Evolutionary conservation across 1,140 invertebrate genomes (phyloP).

Genomic region (Drosophila repletoides): DNA sequence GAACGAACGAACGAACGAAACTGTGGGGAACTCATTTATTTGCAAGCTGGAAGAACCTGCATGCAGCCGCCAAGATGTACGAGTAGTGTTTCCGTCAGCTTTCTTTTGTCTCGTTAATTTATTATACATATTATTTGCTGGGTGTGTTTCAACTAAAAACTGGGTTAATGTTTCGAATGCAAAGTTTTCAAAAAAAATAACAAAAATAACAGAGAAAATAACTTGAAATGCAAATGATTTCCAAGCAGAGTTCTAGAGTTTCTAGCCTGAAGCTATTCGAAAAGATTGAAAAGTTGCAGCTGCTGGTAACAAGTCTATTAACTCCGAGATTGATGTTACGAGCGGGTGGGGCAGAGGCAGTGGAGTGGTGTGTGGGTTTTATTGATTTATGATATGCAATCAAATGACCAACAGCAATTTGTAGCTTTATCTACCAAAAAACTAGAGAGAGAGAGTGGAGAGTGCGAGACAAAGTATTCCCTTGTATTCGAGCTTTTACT

Average conservation of each 20-base stretch:
- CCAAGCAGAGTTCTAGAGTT: neutral
- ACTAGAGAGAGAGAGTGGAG: no score
- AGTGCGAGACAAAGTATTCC: neutral
- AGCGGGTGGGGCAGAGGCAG: neutral
- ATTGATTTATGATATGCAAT: conserved; percentile 34
- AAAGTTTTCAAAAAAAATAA: conserved; percentile 39
- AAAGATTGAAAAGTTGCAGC: neutral
- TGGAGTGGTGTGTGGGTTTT: neutral
- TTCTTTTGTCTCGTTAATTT: conserved; percentile 60
- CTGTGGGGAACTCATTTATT: conserved; percentile 38
- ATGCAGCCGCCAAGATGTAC: conserved; percentile 46
- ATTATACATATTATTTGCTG: conserved; percentile 48
- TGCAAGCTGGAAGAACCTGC: conserved; percentile 61
- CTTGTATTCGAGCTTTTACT: conserved; percentile 5
- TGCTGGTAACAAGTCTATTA: neutral
- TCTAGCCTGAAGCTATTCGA: neutral
- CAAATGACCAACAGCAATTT: neutral
- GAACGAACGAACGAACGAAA: no score
- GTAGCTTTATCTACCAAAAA: neutral
- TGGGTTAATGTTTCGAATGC: conserved; percentile 66
- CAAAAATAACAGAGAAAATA: no score
- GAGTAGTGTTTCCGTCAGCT: conserved; percentile 58
- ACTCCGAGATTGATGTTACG: conserved; percentile 9
- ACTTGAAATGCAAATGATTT: conserved; percentile 44
- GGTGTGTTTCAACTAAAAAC: conserved; percentile 64